Evolutionary conservation across 1,140 invertebrate species (phyloP), one percentile per base, ranked within the genome.

Genomic region (Coptotermes formosanus): DNA sequence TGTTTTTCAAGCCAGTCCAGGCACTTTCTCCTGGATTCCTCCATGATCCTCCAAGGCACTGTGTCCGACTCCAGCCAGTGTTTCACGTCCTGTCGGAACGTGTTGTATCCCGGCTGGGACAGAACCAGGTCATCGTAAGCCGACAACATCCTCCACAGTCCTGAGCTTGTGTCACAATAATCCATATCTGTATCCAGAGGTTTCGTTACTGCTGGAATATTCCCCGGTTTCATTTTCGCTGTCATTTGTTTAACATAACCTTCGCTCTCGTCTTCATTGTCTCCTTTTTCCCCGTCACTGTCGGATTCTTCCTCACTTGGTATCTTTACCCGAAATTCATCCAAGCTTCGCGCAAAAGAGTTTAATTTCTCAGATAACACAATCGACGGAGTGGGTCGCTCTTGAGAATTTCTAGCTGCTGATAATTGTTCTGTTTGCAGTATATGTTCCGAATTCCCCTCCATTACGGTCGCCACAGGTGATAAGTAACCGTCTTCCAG

Each of bases 11-110:
- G 81, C 87, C 87, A 88, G n/a, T 86, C 64, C 23, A 86, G 43
- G 82, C 87, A 88, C 83, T 88, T 88, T 25, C 69, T 82, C 48
- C 87, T 82, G 25, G 87, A 85, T 43, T 86, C 84, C 64, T 88
- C 87, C 82, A 75, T 69, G 25, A 45, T 75, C 23, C 48, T n/a
- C 87, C 87, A 88, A 14, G 87, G 86, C 19, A 87, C 85, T 9
- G 82, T 32, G n/a, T 88, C 87, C 48, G 85, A 55, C 32, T 88
- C 86, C 87, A 87, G 85, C 87, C 87, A 88, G 55, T 88, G 87
- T 30, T 84, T 84, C 52, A 84, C 86, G 0, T 86, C 87, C 55
- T 86, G 86, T 43, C 55, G n/a, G 55, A 69, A 83, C 48, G 82
- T 85, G 86, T 59, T 75, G 82, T 84, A 86, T 23, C 87, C 87